These are phyloP conservation scores for Apistogramma diplotaenia DNA, from an alignment of 2,113 vertebrate genomes.

Conservation along the genomic window DNA sequence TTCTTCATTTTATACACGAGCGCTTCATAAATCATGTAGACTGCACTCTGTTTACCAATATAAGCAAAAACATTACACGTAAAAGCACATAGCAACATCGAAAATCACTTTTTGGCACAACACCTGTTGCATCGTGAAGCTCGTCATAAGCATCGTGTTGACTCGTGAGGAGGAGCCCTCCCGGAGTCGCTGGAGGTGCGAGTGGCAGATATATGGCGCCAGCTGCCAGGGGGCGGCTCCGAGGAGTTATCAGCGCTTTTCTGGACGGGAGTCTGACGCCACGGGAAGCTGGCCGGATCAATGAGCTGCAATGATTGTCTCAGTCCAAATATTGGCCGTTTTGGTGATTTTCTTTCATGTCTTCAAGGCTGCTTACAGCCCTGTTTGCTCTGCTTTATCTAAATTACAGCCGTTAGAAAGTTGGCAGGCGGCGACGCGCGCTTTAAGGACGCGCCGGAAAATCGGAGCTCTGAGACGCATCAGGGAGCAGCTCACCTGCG, in stretches of 20 bases:
- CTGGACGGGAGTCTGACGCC: conserved; percentile 72
- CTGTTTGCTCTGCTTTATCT: conserved; percentile 66
- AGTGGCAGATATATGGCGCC: conserved; percentile 27
- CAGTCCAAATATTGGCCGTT: conserved; percentile 79
- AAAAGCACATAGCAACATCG: too few species aligned
- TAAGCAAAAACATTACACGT: too few species aligned
- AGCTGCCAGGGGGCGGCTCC: conserved; percentile 13
- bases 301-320: conserved; percentile 80
- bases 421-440: conserved; percentile 20
- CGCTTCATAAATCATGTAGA: too few species aligned
- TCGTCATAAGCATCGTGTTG: neutral
- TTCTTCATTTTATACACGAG: too few species aligned
- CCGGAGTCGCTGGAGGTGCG: neutral
- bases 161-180: neutral
- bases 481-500: neutral
- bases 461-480: neutral
- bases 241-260: conserved; percentile 39
- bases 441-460: conserved; percentile 2
- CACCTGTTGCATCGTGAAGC: too few species aligned
- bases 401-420: conserved; percentile 66
- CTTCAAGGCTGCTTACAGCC: conserved; percentile 41
- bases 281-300: conserved; percentile 71
- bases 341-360: conserved; percentile 72
- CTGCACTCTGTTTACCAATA: too few species aligned
- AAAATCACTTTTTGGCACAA: too few species aligned